Percentiles rank a stretch among this genome's conserved stretches.
phyloP scores from a whole-genome alignment of 2,797 vertebrate species.

The Phataginus tetradactyla region DNA sequence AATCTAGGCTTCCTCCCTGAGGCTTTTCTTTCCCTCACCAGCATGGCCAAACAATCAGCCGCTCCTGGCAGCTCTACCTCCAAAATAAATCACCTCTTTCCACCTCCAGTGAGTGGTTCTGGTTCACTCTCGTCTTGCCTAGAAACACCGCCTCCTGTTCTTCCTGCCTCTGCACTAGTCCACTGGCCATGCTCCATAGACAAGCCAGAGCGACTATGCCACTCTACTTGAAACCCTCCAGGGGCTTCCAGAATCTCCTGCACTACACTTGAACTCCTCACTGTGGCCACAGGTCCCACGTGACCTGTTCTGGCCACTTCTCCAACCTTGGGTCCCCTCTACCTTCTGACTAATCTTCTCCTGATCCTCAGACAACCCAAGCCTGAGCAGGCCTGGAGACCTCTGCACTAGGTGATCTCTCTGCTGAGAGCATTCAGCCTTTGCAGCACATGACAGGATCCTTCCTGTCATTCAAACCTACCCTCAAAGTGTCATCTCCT shows the following conservation, averaged over 20 bases:
- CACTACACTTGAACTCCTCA: background rate
- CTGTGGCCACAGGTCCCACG: background rate
- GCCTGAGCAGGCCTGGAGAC: background rate
- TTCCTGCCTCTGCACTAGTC: background rate
- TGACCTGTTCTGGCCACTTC: background rate
- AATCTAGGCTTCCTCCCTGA: background rate
- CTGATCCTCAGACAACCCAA: background rate
- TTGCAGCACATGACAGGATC: background rate
- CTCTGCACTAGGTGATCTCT: background rate
- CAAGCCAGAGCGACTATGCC: background rate
- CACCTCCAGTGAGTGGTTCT: rapidly evolving
- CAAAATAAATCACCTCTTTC: background rate
- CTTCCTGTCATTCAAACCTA: background rate
- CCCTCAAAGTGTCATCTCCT: background rate
- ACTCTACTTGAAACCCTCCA: background rate
- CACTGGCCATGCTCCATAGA: background rate
- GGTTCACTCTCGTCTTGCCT: background rate
- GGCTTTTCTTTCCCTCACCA: background rate
- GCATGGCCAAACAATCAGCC: background rate
- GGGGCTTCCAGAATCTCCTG: background rate
- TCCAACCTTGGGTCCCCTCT: background rate
- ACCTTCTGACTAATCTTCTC: background rate
- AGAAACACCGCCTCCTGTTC: background rate
- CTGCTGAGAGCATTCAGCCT: background rate
- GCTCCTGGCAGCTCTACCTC: background rate